Percentiles rank a stretch among this genome's conserved stretches.
Conservation (phyloP, 2,113 vertebrate genomes). For the Bufo gargarizans region DNA sequence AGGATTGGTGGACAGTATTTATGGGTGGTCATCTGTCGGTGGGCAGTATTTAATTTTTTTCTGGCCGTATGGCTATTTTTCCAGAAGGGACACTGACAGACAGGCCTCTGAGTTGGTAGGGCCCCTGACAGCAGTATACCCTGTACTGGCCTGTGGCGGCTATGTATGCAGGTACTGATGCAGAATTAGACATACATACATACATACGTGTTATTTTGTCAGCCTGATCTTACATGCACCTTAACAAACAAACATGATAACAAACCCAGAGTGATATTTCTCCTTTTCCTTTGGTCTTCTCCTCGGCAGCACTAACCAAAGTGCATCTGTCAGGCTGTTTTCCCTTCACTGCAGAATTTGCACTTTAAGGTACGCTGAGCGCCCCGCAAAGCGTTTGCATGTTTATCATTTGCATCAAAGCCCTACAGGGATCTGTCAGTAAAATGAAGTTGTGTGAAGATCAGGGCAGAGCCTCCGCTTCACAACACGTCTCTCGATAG, state of each 20-base stretch:
- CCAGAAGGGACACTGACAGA: too few relatives aligned
- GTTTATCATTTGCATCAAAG: slow-evolving; percentile 21
- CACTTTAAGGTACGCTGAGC: slow-evolving; percentile 25
- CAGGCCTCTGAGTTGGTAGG: too few relatives aligned
- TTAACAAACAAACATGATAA: not conserved
- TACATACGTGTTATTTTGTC: not conserved
- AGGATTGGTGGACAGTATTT: too few relatives aligned
- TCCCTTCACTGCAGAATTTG: slow-evolving; percentile 16
- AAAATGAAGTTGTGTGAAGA: slow-evolving; percentile 14
- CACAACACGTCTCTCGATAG: not conserved
- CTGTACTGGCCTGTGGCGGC: too few relatives aligned
- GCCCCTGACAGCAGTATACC: too few relatives aligned
- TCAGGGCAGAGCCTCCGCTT: not conserved
- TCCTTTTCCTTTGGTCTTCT: not conserved
- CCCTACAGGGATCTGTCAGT: not conserved
- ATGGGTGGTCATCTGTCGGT: too few relatives aligned
- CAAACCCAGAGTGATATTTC: not conserved
- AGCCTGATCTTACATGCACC: not conserved
- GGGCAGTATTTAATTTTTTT: not conserved
- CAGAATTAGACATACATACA: too few relatives aligned
- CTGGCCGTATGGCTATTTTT: too few relatives aligned
- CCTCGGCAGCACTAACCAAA: not conserved
- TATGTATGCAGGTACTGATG: too few relatives aligned
- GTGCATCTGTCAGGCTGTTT: slow-evolving; percentile 15
- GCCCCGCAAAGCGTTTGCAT: slow-evolving; percentile 8